Base-by-base conservation (phyloP, 2,113 vertebrate species). In the Australoheros scitulus region DNA sequence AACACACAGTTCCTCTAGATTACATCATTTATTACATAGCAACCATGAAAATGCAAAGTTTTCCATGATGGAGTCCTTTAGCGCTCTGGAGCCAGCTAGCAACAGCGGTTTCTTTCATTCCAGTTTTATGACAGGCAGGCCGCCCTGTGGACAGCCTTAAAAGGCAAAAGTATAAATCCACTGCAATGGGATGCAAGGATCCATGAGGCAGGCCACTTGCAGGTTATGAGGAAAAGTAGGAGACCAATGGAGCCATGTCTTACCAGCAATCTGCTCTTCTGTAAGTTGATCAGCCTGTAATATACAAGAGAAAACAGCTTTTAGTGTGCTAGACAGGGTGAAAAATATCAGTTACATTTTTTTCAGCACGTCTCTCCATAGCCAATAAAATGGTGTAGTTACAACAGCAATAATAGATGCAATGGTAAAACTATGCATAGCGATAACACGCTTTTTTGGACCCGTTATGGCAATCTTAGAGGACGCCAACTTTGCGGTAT, bases 261-360 rank as follows among this genome's bases (percentile, higher is more conserved):
- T 96, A 99, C 98, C 98, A 94, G 98, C 98, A 96, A 99, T 99
- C 96, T 99, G 98, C 96, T 99, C 98, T 94, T 99, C 98, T 97
- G 98, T 99, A 95, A 99, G 97, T 95, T 99, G 98, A 94, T 99
- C 98, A 96, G 98, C 98, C 98, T 99, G 79, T 5, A 61, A 77
- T 7, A 41, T 41, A 4, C 36, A 41, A 18, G 6, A 70, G 3
- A 26, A 65, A 18, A 29, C 43, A 20, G 43, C 24, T 70, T 52
- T 70, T 70, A 70, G 65, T 50, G 47, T 50, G 64, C 24, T 24
- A 70, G 24, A 20, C 2, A 18, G 11, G 9, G 47, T 10, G 26
- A 11, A 47, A 43, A 5, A 47, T 14, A 14, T 64, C n/a, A 8
- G 22, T 47, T 68, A 18, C 22, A 26, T 43, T 70, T 50, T 70